Base-by-base conservation (phyloP, 1,140 invertebrate genomes). In the Lepidurus packardi region DNA sequence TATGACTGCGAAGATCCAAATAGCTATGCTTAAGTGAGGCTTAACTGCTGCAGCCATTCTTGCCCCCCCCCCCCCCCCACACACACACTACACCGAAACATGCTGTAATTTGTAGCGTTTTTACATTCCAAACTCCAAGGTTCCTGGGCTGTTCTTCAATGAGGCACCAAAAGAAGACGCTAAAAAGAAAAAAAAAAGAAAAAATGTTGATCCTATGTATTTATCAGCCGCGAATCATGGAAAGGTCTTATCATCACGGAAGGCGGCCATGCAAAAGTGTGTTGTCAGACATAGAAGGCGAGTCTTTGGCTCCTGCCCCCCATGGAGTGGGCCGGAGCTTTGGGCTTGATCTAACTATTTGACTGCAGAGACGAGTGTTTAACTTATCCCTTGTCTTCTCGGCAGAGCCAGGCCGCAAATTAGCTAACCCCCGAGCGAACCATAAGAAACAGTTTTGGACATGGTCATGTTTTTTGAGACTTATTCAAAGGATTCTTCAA, bases 291-390 rank as follows among this genome's bases (percentile, higher is more conserved):
- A 65, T 65, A 13, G 53, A 65, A 65, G 53, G 53, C 53, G 53
- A 13, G 53, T 65, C 53, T 65, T 65, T 65, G 53, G 53, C 53
- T 65, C 53, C 53, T 65, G 53, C 53, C 53, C 53, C 53, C 53
- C 53, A 65, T 65, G 53, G 53, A 65, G 53, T 65, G 53, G 53
- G 53, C 53, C 21, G 53, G 53, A 65, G 53, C 53, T 65, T 34
- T 65, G 53, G 53, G 21, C 53, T 65, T 65, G 53, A 65, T 65
- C 53, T 65, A 13, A 65, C 53, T 65, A 65, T 65, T 65, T 65
- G 53, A 65, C 53, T 65, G 53, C 21, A 65, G 53, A 65, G 53
- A 65, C 53, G 53, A 65, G 53, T 65, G 53, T 65, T 65, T 65
- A 65, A 65, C 53, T 65, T 65, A 65, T 65, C 53, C 53, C 53